Percentiles rank a stretch among this genome's conserved stretches.
phyloP scores from a whole-genome alignment of 2,113 vertebrate genomes.

The Symphodus melops region DNA sequence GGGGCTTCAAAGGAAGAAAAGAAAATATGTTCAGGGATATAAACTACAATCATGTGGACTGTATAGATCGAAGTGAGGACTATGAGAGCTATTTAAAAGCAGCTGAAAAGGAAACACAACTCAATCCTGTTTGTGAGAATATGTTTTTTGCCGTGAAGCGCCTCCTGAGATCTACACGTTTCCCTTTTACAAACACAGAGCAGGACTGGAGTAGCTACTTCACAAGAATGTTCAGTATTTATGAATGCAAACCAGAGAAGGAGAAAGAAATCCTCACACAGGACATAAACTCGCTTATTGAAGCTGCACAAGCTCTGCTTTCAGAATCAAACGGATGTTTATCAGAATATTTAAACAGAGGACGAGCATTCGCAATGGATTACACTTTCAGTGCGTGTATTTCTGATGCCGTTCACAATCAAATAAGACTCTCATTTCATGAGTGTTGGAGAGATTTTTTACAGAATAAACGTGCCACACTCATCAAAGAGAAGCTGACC shows the following conservation, averaged over 20 bases:
- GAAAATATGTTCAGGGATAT: constrained; percentile 64
- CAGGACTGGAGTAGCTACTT: constrained; percentile 54
- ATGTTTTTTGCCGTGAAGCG: constrained; percentile 49
- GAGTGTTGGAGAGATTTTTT: constrained; percentile 60
- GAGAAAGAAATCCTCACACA: constrained; percentile 12
- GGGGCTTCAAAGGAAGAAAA: constrained; percentile 72
- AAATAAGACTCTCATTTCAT: constrained; percentile 52
- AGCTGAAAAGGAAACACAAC: constrained; percentile 9
- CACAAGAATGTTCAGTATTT: constrained; percentile 28
- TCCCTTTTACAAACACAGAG: constrained; percentile 12
- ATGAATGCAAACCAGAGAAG: constrained; percentile 29
- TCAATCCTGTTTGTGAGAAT: constrained; percentile 43
- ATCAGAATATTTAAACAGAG: constrained; percentile 36
- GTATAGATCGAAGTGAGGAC: constrained; percentile 34
- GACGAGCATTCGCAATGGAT: constrained; percentile 10
- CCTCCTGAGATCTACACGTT: constrained; percentile 8
- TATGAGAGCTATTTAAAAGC: constrained; percentile 44
- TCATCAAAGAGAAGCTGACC: constrained; percentile 55
- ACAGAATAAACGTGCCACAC: constrained; percentile 49
- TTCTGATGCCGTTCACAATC: not conserved
- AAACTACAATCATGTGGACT: constrained; percentile 47
- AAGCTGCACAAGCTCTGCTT: constrained; percentile 38
- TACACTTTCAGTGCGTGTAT: constrained; percentile 34
- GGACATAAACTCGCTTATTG: not conserved
- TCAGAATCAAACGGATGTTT: constrained; percentile 4